Percentiles rank a stretch among this genome's conserved stretches.
Conservation (phyloP, 2,888 invertebrate genomes). For the Idaea straminata region DNA sequence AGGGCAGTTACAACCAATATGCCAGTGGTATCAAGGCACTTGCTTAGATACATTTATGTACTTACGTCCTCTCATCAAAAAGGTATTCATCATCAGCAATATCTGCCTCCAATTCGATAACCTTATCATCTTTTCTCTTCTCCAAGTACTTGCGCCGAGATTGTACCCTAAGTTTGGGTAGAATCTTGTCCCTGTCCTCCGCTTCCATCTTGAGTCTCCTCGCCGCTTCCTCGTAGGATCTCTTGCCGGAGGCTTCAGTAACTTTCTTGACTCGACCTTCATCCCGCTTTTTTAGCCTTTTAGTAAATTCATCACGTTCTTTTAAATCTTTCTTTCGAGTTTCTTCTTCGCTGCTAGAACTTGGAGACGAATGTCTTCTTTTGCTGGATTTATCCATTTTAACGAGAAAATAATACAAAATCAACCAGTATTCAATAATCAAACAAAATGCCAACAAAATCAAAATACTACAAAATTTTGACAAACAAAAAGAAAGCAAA, state of each 20-base stretch:
- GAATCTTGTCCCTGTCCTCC: conserved; percentile 90
- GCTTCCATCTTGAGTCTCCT: conserved; percentile 93
- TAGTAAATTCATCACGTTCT: conserved; percentile 96
- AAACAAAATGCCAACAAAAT: no score
- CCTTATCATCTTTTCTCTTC: conserved; percentile 97
- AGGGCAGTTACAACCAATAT: not conserved
- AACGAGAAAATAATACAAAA: not conserved
- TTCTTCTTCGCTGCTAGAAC: conserved; percentile 88
- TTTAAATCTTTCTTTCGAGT: conserved; percentile 90
- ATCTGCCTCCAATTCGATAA: conserved; percentile 96
- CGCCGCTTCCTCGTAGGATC: conserved; percentile 92
- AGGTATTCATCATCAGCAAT: conserved; percentile 97
- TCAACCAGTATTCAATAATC: not conserved
- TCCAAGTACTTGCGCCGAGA: conserved; percentile 96
- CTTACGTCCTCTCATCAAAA: conserved; percentile 93
- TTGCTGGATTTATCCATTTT: conserved; percentile 63
- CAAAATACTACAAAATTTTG: no score
- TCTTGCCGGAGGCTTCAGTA: conserved; percentile 82
- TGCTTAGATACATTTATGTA: conserved; percentile 26
- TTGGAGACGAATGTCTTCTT: conserved; percentile 77
- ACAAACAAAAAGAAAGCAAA: no score
- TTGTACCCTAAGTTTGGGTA: conserved; percentile 93
- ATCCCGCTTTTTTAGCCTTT: conserved; percentile 92
- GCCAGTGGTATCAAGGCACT: not conserved
- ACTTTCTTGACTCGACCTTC: conserved; percentile 92